phyloP scores from a whole-genome alignment of 2,797 vertebrate genomes.

The Poliocrania exsul region DNA sequence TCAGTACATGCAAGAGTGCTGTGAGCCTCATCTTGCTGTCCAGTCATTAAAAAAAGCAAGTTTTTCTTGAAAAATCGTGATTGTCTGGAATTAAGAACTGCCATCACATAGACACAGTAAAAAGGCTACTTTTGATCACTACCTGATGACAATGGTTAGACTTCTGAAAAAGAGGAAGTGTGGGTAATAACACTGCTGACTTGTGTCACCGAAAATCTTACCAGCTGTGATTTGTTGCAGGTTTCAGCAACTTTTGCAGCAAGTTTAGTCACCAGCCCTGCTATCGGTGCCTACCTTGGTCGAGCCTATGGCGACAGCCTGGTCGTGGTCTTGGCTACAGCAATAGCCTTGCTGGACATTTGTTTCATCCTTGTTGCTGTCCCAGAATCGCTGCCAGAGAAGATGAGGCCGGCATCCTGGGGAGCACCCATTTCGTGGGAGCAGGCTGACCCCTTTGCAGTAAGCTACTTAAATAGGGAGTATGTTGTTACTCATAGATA shows the following conservation, averaged over 20 bases:
- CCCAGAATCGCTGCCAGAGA: slow-evolving; percentile 86
- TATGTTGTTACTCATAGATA: not conserved
- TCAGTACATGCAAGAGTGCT: not conserved
- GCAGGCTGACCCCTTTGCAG: slow-evolving; percentile 90
- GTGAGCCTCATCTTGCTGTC: not conserved
- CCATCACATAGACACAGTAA: not conserved
- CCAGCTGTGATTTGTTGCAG: slow-evolving; percentile 51
- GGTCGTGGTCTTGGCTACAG: slow-evolving; percentile 87
- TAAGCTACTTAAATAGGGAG: slow-evolving; percentile 52
- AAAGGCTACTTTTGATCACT: not conserved
- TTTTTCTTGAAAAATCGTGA: not conserved
- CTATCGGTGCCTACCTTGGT: slow-evolving; percentile 87
- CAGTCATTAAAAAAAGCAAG: not conserved
- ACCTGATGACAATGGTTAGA: not conserved
- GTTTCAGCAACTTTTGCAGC: slow-evolving; percentile 89
- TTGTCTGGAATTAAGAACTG: not conserved
- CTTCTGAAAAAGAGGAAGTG: not conserved
- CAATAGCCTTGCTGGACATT: slow-evolving; percentile 86
- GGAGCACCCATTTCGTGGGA: slow-evolving; percentile 90
- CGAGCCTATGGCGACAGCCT: slow-evolving; percentile 85
- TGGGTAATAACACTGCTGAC: not conserved
- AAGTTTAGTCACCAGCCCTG: slow-evolving; percentile 87
- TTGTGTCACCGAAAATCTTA: not conserved
- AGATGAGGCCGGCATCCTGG: slow-evolving; percentile 89
- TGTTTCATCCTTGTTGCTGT: slow-evolving; percentile 89